Evolutionary conservation across 2,797 vertebrate genomes (phyloP), one percentile per base, ranked within the genome.

Genomic region (Carapus acus): DNA sequence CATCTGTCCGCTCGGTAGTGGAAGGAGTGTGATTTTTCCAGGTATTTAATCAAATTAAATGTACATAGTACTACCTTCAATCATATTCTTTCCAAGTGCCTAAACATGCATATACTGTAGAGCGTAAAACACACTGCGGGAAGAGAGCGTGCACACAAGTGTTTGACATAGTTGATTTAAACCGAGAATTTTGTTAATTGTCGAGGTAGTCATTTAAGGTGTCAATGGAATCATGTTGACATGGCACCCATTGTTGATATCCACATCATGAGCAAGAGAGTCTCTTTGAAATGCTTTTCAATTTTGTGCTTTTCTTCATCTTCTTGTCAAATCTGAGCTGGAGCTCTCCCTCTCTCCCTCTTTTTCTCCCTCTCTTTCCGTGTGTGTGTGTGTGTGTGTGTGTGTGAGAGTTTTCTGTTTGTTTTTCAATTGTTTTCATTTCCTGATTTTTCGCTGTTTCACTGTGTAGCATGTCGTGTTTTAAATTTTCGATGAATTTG

Each of bases 31-130:
- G 65, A 74, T 72, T 74, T 33, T 65, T 60, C n/a, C 63, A 61
- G 61, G 40, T 55, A 71, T 62, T 54, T 49, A 36, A 13, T 2
- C 42, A 42, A 53, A 55, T 60, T 54, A 78, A 61, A 71, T 71
- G 73, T 73, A 76, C 66, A 78, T 74, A 79, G 43, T 44, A 53
- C 67, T 52, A 45, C 62, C 55, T 77, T 78, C 80, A 86, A 79
- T 84, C 77, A 79, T 77, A 55, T 79, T 84, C 83, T 85, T 86
- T 88, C 81, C 82, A 90, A 89, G 88, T 89, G 88, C 88, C 87
- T 87, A 73, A 76, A 75, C 60, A 65, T 78, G 73, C 71, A 79
- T 69, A 77, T 76, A 59, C 74, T 81, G 78, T 74, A 81, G 74
- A 78, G 57, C 58, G 69, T 55, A 54, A 65, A 27, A 62, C 54